Evolutionary conservation across 2,797 vertebrate genomes (phyloP).

Genomic region (Tenualosa ilisha): DNA sequence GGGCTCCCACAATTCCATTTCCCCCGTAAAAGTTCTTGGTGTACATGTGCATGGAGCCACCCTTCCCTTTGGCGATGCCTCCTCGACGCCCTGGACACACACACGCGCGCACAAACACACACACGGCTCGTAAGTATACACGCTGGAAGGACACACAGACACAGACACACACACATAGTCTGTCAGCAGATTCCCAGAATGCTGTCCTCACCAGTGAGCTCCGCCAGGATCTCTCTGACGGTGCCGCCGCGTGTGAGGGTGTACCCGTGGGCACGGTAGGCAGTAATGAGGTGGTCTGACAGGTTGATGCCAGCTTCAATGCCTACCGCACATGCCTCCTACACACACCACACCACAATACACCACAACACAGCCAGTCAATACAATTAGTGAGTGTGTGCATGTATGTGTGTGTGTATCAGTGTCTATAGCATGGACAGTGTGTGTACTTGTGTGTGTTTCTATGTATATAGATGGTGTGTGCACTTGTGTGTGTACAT

Average conservation of each 20-base stretch:
- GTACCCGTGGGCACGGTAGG: slow-evolving; percentile 90
- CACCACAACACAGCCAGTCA: too few species aligned
- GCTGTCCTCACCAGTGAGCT: slow-evolving; percentile 84
- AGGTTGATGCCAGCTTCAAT: slow-evolving; percentile 84
- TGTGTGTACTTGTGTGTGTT: neutral
- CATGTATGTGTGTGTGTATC: neutral
- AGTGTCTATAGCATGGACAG: neutral
- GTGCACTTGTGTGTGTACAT: too few species aligned
- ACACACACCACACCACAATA: neutral
- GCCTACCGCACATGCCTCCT: slow-evolving; percentile 92
- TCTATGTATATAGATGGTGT: neutral
- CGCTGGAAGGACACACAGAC: too few species aligned
- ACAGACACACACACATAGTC: neutral
- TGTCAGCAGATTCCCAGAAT: neutral
- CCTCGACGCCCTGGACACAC: slow-evolving; percentile 77
- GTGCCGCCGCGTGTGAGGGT: slow-evolving; percentile 87
- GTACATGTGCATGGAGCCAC: slow-evolving; percentile 98
- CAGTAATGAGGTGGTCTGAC: slow-evolving; percentile 93
- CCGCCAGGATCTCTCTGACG: slow-evolving; percentile 88
- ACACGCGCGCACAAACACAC: neutral
- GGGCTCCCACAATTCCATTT: slow-evolving; percentile 95
- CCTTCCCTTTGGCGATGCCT: slow-evolving; percentile 92
- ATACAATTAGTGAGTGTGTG: neutral
- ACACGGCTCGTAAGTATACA: neutral
- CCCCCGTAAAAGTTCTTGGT: slow-evolving; percentile 90